These are phyloP conservation scores for Trichacis sp. DNA, from an alignment of 2,888 invertebrate species.

Conservation along the genomic window DNA sequence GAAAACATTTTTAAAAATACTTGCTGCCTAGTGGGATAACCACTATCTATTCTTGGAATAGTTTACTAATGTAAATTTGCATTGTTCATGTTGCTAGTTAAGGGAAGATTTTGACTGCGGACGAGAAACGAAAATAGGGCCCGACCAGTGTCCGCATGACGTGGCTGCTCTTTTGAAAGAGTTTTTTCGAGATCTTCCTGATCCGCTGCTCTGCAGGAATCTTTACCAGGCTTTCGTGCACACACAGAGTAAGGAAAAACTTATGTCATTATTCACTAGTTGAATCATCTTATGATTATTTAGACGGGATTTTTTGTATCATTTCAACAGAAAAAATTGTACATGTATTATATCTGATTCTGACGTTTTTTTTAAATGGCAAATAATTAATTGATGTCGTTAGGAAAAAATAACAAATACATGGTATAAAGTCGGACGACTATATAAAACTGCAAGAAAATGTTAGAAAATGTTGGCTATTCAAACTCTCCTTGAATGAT, in stretches of 20 bases:
- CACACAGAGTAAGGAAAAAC: constrained; percentile 83
- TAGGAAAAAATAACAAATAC: no score
- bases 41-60: background rate
- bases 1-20: background rate
- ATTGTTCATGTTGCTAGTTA: constrained; percentile 72
- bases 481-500: no score
- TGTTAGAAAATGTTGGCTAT: no score
- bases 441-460: no score
- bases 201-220: constrained; percentile 89
- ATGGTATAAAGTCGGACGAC: no score
- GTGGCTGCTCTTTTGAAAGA: constrained; percentile 94
- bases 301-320: no score
- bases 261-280: constrained; percentile 8
- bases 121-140: constrained; percentile 78
- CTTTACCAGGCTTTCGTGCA: constrained; percentile 91
- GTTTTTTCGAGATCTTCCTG: constrained; percentile 92
- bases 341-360: no score
- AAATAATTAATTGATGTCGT: no score
- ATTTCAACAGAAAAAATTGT: no score
- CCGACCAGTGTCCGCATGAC: constrained; percentile 91
- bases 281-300: no score
- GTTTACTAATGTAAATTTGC: background rate
- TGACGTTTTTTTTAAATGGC: no score
- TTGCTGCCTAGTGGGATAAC: background rate
- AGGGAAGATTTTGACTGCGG: constrained; percentile 92